Percentiles rank a stretch among this genome's conserved stretches.
Evolutionary conservation across 2,888 invertebrate species (phyloP).

Genomic region (Drosophila greeni): DNA sequence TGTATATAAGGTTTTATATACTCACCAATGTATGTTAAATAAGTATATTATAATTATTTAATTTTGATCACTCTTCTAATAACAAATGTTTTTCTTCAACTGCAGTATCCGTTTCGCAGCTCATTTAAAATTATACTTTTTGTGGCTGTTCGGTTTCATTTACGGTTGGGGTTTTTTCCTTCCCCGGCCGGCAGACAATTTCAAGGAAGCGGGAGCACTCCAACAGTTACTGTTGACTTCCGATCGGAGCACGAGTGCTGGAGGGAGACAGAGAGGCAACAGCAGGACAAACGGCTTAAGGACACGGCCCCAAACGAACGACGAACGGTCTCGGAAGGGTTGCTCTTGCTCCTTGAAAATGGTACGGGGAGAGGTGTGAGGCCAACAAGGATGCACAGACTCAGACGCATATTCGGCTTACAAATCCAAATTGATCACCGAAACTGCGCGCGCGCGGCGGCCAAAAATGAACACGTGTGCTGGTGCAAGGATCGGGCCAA

Average conservation of each 20-base stretch:
- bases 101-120: slow-evolving; percentile 22
- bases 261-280: slow-evolving; percentile 43
- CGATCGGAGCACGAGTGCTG: slow-evolving; percentile 66
- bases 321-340: slow-evolving; percentile 55
- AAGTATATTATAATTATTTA: too few relatives aligned
- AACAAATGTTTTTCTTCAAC: slow-evolving; percentile 5
- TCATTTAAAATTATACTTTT: slow-evolving; percentile 32
- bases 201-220: slow-evolving; percentile 64
- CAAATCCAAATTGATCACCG: slow-evolving; percentile 69
- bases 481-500: slow-evolving; percentile 11
- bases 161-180: slow-evolving; percentile 51
- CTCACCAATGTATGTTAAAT: too few relatives aligned
- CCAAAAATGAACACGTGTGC: slow-evolving; percentile 62
- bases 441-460: slow-evolving; percentile 65
- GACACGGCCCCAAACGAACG: slow-evolving; percentile 47
- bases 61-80: background rate
- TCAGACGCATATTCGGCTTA: slow-evolving; percentile 48
- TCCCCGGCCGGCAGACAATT: slow-evolving; percentile 38
- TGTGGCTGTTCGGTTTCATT: slow-evolving; percentile 50
- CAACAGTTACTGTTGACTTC: slow-evolving; percentile 67
- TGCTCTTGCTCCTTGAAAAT: slow-evolving; percentile 45
- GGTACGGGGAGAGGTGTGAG: slow-evolving; percentile 60
- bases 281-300: slow-evolving; percentile 73
- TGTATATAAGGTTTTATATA: too few relatives aligned
- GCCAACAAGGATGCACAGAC: slow-evolving; percentile 62